Evolutionary conservation across 2,113 vertebrate species (phyloP).

Genomic region (Alectura lathami): DNA sequence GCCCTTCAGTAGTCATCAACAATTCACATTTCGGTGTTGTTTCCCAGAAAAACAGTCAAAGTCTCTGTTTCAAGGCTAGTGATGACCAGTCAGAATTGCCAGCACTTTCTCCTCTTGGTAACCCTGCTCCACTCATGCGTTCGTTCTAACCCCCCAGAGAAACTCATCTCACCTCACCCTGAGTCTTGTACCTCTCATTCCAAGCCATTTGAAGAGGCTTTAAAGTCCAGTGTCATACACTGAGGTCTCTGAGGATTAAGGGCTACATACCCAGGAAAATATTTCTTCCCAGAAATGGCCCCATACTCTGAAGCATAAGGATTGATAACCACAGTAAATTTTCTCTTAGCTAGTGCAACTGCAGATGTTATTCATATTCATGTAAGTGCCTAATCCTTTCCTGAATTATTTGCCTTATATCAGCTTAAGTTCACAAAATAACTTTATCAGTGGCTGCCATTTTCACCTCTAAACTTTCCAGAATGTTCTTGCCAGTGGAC

Average conservation of each 20-base stretch:
- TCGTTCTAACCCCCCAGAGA: neutral
- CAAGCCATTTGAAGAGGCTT: neutral
- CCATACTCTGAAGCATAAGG: slow-evolving; percentile 8
- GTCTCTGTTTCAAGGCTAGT: neutral
- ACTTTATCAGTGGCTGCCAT: slow-evolving; percentile 27
- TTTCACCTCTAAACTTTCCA: slow-evolving; percentile 48
- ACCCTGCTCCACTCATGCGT: neutral
- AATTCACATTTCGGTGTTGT: neutral
- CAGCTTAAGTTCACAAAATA: slow-evolving; percentile 42
- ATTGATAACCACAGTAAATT: slow-evolving; percentile 63
- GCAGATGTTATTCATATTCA: slow-evolving; percentile 60
- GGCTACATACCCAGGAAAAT: slow-evolving; percentile 27
- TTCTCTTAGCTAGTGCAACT: slow-evolving; percentile 2
- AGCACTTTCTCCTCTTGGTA: neutral
- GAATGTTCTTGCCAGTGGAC: neutral
- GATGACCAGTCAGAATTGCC: neutral
- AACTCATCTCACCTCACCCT: neutral
- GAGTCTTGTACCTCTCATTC: neutral
- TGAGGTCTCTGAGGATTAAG: slow-evolving; percentile 4
- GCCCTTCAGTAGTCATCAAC: neutral
- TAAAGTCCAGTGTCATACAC: neutral
- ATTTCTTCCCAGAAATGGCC: slow-evolving; percentile 50
- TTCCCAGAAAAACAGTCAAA: neutral
- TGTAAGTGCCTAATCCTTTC: slow-evolving; percentile 49
- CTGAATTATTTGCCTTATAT: slow-evolving; percentile 56